phyloP scores from a whole-genome alignment of 2,888 invertebrate genomes.

The Rhorus exstirpatorius region DNA sequence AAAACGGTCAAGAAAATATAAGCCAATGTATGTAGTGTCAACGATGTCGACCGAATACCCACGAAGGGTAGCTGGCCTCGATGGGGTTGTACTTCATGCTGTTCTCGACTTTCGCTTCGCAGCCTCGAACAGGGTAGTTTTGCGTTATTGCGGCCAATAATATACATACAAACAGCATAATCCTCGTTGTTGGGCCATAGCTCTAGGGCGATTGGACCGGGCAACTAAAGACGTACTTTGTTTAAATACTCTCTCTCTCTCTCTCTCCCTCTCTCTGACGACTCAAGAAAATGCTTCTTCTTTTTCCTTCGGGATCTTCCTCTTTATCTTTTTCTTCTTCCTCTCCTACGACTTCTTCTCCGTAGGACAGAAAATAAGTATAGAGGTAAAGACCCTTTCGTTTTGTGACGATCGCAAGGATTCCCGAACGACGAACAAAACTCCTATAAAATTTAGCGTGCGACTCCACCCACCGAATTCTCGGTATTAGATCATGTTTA shows the following conservation, averaged over 20 bases:
- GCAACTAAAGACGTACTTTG: constrained; percentile 29
- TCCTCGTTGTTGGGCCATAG: constrained; percentile 23
- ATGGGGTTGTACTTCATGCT: constrained; percentile 48
- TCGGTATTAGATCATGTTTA: constrained; percentile 71
- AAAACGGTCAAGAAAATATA: constrained; percentile 12
- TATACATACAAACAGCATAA: constrained; percentile 50
- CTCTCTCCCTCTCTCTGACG: background rate
- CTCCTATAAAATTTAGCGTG: constrained; percentile 63
- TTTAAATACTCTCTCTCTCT: constrained; percentile 34
- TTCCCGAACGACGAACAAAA: constrained; percentile 32
- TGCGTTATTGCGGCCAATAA: constrained; percentile 69
- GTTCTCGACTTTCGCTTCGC: constrained; percentile 26
- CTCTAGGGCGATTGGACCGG: background rate
- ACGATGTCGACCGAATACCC: constrained; percentile 4
- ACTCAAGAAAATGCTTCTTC: constrained; percentile 11
- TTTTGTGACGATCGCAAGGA: constrained; percentile 48
- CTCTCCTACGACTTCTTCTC: background rate
- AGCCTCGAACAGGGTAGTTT: constrained; percentile 40
- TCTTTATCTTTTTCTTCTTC: constrained; percentile 28
- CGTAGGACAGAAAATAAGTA: constrained; percentile 1
- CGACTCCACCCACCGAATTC: constrained; percentile 62
- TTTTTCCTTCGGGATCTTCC: background rate
- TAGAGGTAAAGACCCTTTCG: constrained; percentile 66
- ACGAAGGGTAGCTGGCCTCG: constrained; percentile 23
- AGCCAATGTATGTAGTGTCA: background rate